Evolutionary conservation across 1,140 invertebrate genomes (phyloP).

Genomic region (Dendroctonus ponderosae): DNA sequence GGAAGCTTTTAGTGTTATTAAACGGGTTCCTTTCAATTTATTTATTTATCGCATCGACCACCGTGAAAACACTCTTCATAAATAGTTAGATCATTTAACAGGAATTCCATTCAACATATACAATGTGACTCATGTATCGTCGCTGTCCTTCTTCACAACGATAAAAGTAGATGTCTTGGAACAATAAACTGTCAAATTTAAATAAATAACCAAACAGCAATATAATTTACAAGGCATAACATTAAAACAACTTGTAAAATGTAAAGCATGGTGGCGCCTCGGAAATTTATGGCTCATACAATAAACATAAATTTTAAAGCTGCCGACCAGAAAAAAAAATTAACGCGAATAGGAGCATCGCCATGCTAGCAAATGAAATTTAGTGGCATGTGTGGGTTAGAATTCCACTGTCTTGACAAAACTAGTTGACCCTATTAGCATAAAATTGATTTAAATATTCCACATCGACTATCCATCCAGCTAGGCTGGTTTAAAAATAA

Average conservation of each 20-base stretch:
- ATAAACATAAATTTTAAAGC: constrained; percentile 15
- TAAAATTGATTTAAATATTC: not conserved
- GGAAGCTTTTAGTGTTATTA: too few species aligned
- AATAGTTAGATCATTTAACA: too few species aligned
- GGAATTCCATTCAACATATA: too few species aligned
- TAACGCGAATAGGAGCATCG: constrained; percentile 7
- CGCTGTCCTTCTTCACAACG: constrained; percentile 1
- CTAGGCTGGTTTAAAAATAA: too few species aligned
- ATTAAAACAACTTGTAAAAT: constrained; percentile 14
- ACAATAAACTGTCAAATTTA: constrained; percentile 17
- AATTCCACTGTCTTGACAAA: constrained; percentile 6
- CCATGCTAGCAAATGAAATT: constrained; percentile 20
- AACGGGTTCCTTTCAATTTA: too few species aligned
- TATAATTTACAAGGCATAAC: constrained; percentile 9
- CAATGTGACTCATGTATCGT: not conserved
- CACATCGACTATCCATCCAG: too few species aligned
- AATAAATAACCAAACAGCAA: constrained; percentile 14
- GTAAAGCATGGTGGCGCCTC: constrained; percentile 21
- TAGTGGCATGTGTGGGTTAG: constrained; percentile 13
- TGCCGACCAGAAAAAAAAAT: constrained; percentile 14
- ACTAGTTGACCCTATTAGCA: constrained; percentile 17
- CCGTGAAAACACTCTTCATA: too few species aligned
- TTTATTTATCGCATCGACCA: too few species aligned
- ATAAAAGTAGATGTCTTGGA: not conserved
- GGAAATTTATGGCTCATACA: constrained; percentile 18